phyloP scores from a whole-genome alignment of 2,888 invertebrate genomes.

The Labia minor region DNA sequence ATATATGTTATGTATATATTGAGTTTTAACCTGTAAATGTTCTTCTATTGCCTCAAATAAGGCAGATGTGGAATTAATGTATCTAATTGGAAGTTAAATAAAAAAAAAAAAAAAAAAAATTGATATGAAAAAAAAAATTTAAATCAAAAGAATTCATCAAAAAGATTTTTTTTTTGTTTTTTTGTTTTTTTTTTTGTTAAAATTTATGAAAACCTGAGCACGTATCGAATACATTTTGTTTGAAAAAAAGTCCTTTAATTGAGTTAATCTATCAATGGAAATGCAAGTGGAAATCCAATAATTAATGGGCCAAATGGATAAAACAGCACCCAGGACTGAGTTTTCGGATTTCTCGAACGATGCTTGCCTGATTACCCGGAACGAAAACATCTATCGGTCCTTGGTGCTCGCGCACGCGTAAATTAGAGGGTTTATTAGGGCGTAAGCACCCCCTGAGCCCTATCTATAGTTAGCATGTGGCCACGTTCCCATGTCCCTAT shows the following conservation, averaged over 20 bases:
- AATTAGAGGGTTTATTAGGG: conserved; percentile 13
- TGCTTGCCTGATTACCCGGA: conserved; percentile 13
- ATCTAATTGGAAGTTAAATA: too few species aligned
- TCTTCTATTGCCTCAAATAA: too few species aligned
- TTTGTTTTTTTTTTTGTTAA: too few species aligned
- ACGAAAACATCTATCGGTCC: conserved; percentile 1
- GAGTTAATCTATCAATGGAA: not conserved
- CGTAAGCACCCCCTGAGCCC: not conserved
- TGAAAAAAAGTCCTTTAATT: not conserved
- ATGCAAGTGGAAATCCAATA: not conserved
- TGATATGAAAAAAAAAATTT: too few species aligned
- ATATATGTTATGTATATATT: too few species aligned
- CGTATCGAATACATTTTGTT: too few species aligned
- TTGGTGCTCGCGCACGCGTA: conserved; percentile 5
- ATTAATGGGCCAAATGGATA: not conserved
- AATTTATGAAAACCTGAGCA: too few species aligned
- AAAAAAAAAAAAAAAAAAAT: too few species aligned
- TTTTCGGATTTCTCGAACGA: conserved; percentile 2
- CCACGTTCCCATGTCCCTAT: conserved; percentile 13
- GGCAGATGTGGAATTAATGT: too few species aligned
- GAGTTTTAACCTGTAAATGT: too few species aligned
- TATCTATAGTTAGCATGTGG: conserved; percentile 13
- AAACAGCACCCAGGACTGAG: not conserved
- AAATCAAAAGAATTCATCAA: too few species aligned
- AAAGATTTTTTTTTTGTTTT: too few species aligned